Evolutionary conservation across 1,140 invertebrate genomes (phyloP).

Genomic region (Parapsyche elsis): DNA sequence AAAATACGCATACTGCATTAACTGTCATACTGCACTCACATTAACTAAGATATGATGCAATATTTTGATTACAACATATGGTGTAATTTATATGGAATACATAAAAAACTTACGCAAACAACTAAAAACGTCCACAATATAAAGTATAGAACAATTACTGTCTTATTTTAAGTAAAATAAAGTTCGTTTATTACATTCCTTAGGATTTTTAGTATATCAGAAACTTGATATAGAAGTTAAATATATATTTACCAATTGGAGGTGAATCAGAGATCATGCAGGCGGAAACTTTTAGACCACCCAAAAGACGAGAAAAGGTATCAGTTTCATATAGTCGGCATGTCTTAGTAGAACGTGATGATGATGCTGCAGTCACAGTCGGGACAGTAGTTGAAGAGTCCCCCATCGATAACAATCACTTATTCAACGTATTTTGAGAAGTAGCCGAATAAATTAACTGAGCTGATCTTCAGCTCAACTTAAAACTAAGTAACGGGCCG

Average conservation of each 20-base stretch:
- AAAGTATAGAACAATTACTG: no score
- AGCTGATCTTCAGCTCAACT: neutral
- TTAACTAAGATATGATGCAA: neutral
- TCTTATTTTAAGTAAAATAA: no score
- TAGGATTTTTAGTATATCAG: no score
- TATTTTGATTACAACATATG: constrained; percentile 26
- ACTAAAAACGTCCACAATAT: no score
- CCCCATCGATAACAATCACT: no score
- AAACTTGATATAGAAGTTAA: no score
- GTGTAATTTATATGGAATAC: neutral
- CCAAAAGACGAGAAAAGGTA: constrained; percentile 67
- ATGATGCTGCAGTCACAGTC: neutral
- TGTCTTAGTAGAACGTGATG: constrained; percentile 40
- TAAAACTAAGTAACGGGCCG: no score
- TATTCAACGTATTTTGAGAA: neutral
- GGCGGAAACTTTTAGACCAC: constrained; percentile 70
- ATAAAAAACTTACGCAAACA: no score
- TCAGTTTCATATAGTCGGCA: constrained; percentile 69
- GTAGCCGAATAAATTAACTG: neutral
- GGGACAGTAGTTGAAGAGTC: neutral
- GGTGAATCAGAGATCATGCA: constrained; percentile 71
- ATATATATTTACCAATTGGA: constrained; percentile 59
- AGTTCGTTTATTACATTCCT: no score
- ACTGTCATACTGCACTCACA: neutral
- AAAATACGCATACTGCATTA: neutral